phyloP scores from a whole-genome alignment of 1,140 invertebrate species.

The Calephelis virginiensis region DNA sequence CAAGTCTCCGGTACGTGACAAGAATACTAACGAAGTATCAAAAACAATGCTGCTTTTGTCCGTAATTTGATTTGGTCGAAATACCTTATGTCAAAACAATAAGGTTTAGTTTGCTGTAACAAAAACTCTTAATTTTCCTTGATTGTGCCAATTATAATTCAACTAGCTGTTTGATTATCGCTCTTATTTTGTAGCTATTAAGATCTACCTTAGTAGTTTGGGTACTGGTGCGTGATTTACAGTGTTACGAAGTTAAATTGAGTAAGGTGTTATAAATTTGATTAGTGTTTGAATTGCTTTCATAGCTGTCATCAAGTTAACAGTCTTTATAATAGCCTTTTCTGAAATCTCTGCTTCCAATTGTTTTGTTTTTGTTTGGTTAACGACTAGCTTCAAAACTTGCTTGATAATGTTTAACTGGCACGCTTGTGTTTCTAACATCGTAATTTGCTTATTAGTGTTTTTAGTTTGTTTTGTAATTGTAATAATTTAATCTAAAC shows the following conservation, averaged over 20 bases:
- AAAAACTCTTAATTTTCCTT: constrained; percentile 31
- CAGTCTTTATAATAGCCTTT: constrained; percentile 11
- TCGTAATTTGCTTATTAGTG: no score
- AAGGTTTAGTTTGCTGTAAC: constrained; percentile 29
- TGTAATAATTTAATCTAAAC: no score
- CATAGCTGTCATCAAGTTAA: constrained; percentile 20
- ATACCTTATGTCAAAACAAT: constrained; percentile 20
- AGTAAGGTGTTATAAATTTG: constrained; percentile 34
- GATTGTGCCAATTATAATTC: constrained; percentile 20
- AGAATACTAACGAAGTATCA: constrained; percentile 43
- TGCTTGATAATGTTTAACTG: no score
- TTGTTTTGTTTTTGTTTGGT: constrained; percentile 12
- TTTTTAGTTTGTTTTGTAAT: no score
- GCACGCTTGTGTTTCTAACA: no score
- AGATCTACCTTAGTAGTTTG: background rate
- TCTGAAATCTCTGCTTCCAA: constrained; percentile 3
- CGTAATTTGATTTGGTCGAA: background rate
- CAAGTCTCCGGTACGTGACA: constrained; percentile 37
- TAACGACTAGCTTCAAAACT: background rate
- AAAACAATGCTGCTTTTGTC: constrained; percentile 28
- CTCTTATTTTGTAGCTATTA: background rate
- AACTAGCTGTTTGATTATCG: background rate
- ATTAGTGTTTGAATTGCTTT: constrained; percentile 34
- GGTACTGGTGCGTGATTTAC: constrained; percentile 19
- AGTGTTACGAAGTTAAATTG: constrained; percentile 34